Conservation (phyloP, 2,113 vertebrate species). For the Mirza zaza region DNA sequence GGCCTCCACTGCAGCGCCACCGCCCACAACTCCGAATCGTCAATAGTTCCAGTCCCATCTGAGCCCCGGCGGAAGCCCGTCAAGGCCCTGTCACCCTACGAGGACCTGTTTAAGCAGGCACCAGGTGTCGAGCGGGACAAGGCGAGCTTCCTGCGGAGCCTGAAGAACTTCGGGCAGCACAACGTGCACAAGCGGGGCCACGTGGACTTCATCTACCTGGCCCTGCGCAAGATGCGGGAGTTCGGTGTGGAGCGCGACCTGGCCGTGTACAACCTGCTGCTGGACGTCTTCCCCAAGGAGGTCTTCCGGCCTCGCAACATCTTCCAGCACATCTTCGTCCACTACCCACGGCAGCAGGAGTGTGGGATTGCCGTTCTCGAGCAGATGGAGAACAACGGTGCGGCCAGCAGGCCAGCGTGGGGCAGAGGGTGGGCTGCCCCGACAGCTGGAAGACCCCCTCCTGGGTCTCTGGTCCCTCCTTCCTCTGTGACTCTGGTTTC, state of each 20-base stretch:
- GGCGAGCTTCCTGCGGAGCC: slow-evolving; percentile 84
- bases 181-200: slow-evolving; percentile 89
- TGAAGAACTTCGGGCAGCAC: slow-evolving; percentile 83
- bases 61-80: not conserved
- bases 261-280: slow-evolving; percentile 88
- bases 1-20: slow-evolving; percentile 28
- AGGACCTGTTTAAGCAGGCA: slow-evolving; percentile 84
- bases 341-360: slow-evolving; percentile 93
- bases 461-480: not conserved
- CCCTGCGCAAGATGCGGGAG: slow-evolving; percentile 90
- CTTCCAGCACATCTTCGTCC: slow-evolving; percentile 91
- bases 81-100: slow-evolving; percentile 62
- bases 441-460: not conserved
- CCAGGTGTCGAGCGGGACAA: slow-evolving; percentile 79
- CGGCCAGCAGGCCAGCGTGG: not conserved
- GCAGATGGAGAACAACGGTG: slow-evolving; percentile 93
- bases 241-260: slow-evolving; percentile 91
- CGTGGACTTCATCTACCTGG: slow-evolving; percentile 93
- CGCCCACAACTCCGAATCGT: not conserved
- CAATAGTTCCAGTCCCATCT: not conserved
- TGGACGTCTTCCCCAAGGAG: slow-evolving; percentile 94
- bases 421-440: not conserved
- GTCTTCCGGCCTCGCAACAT: slow-evolving; percentile 88
- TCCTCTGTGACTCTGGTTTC: not conserved
- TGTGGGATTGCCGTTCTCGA: slow-evolving; percentile 90